Evolutionary conservation across 1,140 invertebrate species (phyloP), one percentile per base, ranked within the genome.

Genomic region (Leptonema lineaticorne): DNA sequence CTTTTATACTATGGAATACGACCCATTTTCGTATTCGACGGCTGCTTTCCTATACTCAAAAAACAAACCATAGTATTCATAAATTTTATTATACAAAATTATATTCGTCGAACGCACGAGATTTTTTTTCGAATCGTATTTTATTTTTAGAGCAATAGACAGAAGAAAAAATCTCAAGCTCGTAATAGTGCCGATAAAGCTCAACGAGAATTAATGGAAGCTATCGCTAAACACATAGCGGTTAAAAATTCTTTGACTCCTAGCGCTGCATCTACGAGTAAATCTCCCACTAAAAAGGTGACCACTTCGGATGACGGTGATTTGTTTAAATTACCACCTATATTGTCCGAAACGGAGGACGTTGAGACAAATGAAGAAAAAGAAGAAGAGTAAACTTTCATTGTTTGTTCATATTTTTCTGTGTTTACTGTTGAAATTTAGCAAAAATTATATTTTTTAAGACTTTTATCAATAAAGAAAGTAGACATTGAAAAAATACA

Each of bases 1-100:
- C 84, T 99, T 16, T 83, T 99, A 1, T 97, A 92, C 78, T 99
- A 95, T 77, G 89, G 91, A 77, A 95, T 99, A 60, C 95, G 95
- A 76, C 98, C 98, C 14, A 88, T 99, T 1, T 99, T 99, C 85
- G 95, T 99, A n/a, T 99, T 99, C 84, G 97, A 99, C 87, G 97
- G 97, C 24, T 91, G 89, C 62, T 92, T 95, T 59, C 96, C 96
- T 29, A 82, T 85, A 67, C 85, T 98, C 9, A 98, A 98, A 80
- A 91, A 88, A 76, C 90, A 95, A 82, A 97, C 96, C 41, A 90
- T 98, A 82, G 95, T 88, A 87, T 68, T 66, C 86, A 70, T 28
- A 26, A 27, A 63, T 26, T 63, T 2, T 22, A 24, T 18, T 33
- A 62, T 7, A 30, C 26, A 45, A 26, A 29, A 22, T 63, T 63